Conservation (phyloP, 2,113 vertebrate genomes). For the Trichechus manatus region DNA sequence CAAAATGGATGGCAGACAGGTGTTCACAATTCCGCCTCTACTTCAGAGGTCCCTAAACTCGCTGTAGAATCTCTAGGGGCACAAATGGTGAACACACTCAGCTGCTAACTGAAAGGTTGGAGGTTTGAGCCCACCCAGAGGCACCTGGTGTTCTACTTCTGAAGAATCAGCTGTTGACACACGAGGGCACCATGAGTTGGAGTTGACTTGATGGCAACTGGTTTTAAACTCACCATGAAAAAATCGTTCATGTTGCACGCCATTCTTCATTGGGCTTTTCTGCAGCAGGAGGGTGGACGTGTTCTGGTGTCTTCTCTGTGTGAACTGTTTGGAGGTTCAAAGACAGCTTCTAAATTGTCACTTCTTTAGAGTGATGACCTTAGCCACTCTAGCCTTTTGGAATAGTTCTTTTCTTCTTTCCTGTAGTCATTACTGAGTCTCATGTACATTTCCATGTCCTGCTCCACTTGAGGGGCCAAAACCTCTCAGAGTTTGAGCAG, state of each 20-base stretch:
- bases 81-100: too few species aligned
- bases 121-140: too few species aligned
- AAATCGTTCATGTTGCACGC: rapidly evolving
- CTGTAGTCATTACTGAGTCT: not conserved
- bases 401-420: not conserved
- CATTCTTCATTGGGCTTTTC: rapidly evolving
- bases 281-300: rapidly evolving
- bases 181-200: too few species aligned
- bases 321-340: not conserved
- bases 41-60: too few species aligned
- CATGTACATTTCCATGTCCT: rapidly evolving
- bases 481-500: not conserved
- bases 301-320: rapidly evolving
- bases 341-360: not conserved
- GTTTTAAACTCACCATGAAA: too few species aligned
- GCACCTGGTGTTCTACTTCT: too few species aligned
- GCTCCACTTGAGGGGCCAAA: not conserved
- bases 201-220: too few species aligned
- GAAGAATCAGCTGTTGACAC: too few species aligned
- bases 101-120: too few species aligned
- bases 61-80: too few species aligned
- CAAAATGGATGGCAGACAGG: rapidly evolving
- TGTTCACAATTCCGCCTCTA: rapidly evolving
- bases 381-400: too few species aligned
- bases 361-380: too few species aligned